phyloP scores from a whole-genome alignment of 1,140 invertebrate genomes.

The Aphelenchoides besseyi region DNA sequence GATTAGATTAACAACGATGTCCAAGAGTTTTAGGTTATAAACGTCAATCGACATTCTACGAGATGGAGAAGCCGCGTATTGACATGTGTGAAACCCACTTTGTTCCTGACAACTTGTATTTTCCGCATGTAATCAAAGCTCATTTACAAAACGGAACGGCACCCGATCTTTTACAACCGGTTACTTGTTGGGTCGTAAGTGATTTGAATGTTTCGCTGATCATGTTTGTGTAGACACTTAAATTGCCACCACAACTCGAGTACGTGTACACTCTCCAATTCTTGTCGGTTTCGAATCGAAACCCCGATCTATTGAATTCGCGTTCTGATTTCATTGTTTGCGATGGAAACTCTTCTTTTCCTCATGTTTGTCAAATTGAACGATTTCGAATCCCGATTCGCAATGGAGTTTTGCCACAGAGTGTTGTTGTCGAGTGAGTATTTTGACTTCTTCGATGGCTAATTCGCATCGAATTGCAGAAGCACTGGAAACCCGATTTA shows the following conservation, averaged over 20 bases:
- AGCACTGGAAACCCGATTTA: constrained; percentile 56
- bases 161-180: constrained; percentile 44
- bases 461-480: constrained; percentile 39
- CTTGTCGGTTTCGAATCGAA: constrained; percentile 46
- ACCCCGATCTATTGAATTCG: constrained; percentile 25
- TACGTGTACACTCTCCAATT: constrained; percentile 62
- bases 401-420: constrained; percentile 58
- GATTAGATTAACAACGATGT: background rate
- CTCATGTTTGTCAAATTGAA: constrained; percentile 42
- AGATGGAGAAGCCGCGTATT: constrained; percentile 52
- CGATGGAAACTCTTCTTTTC: constrained; percentile 48
- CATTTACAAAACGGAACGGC: constrained; percentile 55
- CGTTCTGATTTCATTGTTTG: constrained; percentile 52
- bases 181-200: constrained; percentile 55
- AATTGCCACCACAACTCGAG: constrained; percentile 49
- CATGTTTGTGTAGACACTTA: constrained; percentile 36
- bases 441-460: constrained; percentile 3
- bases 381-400: constrained; percentile 52
- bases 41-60: constrained; percentile 39
- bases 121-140: constrained; percentile 54
- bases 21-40: constrained; percentile 33
- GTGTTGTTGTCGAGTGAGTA: constrained; percentile 40
- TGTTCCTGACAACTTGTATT: constrained; percentile 43
- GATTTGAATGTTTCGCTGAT: background rate
- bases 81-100: constrained; percentile 55